Percentiles rank a stretch among this genome's conserved stretches.
phyloP scores from a whole-genome alignment of 2,888 invertebrate species.

The Xanthorhoe spadicearia region DNA sequence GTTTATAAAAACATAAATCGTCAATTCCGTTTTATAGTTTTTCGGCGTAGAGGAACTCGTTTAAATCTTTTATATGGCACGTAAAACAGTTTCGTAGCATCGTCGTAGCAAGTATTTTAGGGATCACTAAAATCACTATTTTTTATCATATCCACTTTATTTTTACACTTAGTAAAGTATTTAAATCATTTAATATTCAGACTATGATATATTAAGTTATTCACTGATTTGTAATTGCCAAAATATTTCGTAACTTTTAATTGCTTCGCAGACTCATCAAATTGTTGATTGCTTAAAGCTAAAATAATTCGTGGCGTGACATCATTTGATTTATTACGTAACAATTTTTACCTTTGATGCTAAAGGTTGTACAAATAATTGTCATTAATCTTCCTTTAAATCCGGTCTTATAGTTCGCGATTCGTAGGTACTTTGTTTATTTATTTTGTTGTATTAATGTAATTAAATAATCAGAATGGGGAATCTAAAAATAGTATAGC shows the following conservation, averaged over 20 bases:
- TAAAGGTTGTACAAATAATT: constrained; percentile 17
- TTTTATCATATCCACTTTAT: background rate
- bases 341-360: constrained; percentile 15
- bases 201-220: background rate
- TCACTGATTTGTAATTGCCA: constrained; percentile 1
- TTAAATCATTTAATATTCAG: no score
- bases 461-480: no score
- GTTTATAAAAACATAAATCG: constrained; percentile 12
- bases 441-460: no score
- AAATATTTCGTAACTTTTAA: constrained; percentile 27
- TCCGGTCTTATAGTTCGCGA: background rate
- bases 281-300: constrained; percentile 23
- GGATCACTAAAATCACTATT: no score
- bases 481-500: no score
- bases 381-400: background rate
- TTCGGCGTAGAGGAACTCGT: constrained; percentile 25
- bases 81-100: constrained; percentile 23
- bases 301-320: constrained; percentile 27
- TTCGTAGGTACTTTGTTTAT: no score
- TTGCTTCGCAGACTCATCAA: constrained; percentile 21
- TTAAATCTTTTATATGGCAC: constrained; percentile 56
- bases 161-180: background rate
- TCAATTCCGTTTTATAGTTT: constrained; percentile 1
- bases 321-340: constrained; percentile 10
- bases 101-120: constrained; percentile 8